Conservation (phyloP, 2,113 vertebrate genomes). For the Circaetus gallicus region DNA sequence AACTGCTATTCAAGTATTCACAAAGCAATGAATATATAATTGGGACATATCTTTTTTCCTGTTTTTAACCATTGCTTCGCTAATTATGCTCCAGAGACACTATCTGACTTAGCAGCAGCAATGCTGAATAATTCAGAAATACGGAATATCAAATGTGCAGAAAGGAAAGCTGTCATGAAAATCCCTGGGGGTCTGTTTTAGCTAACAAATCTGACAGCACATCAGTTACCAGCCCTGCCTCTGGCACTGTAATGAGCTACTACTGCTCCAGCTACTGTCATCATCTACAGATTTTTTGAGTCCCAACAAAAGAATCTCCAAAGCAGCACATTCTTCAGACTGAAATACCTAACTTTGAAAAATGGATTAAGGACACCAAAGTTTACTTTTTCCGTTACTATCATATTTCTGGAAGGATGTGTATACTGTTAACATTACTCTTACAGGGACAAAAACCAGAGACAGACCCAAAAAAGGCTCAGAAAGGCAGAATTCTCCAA, state of each 20-base stretch:
- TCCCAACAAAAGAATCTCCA: background rate
- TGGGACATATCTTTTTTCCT: background rate
- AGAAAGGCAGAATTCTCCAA: background rate
- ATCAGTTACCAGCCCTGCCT: background rate
- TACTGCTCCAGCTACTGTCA: background rate
- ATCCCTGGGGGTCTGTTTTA: background rate
- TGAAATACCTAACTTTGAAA: background rate
- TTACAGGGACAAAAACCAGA: background rate
- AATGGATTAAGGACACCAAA: background rate
- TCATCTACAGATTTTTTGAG: background rate
- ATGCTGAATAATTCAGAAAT: slow-evolving; percentile 13
- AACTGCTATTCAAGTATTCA: background rate
- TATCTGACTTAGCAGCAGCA: background rate
- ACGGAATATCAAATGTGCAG: background rate
- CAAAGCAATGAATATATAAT: background rate
- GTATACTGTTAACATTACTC: background rate
- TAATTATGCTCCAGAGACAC: slow-evolving; percentile 30
- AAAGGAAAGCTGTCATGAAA: background rate
- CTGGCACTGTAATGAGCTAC: background rate
- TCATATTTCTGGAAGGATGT: background rate
- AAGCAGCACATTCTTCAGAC: background rate
- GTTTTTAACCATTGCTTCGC: background rate
- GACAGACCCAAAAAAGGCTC: background rate
- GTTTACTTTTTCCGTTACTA: background rate
- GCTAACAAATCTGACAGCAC: background rate